Conservation (phyloP, 1,140 invertebrate genomes). For the Coenobita brevimanus region DNA sequence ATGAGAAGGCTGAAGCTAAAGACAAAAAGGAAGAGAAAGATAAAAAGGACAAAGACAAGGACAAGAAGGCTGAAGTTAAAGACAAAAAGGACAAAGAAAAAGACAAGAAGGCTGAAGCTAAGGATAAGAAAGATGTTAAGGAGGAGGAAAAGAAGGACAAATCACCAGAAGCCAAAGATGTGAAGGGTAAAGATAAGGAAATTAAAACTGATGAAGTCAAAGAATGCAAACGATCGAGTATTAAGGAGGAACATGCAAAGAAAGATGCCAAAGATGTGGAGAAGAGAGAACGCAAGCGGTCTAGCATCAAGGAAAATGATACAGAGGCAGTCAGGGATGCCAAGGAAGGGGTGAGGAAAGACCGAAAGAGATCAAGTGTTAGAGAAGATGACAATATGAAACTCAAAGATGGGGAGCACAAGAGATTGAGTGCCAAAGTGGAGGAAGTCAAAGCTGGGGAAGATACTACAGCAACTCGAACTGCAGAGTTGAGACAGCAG, state of each 20-base stretch:
- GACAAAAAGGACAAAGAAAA: neutral
- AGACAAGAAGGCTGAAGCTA: neutral
- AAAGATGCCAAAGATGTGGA: neutral
- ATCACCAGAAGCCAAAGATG: neutral
- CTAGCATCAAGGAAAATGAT: neutral
- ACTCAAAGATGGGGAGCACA: neutral
- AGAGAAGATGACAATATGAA: constrained; percentile 26
- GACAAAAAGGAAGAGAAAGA: neutral
- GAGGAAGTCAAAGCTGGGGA: neutral
- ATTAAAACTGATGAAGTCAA: too few species aligned
- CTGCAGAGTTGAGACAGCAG: constrained; percentile 42
- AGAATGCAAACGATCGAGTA: neutral
- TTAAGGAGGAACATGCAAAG: constrained; percentile 13
- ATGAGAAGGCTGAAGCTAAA: neutral
- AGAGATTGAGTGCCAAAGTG: neutral
- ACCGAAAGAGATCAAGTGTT: constrained; percentile 38
- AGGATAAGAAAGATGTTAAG: neutral
- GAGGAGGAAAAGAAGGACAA: neutral
- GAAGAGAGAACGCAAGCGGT: neutral
- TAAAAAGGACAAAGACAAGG: neutral
- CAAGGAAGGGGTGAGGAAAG: too few species aligned
- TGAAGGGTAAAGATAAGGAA: neutral
- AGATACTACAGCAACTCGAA: constrained; percentile 5
- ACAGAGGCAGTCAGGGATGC: neutral
- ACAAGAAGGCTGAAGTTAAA: neutral